Evolutionary conservation across 2,888 invertebrate genomes (phyloP), one percentile per base, ranked within the genome.

Genomic region (Platypus cylindrus): DNA sequence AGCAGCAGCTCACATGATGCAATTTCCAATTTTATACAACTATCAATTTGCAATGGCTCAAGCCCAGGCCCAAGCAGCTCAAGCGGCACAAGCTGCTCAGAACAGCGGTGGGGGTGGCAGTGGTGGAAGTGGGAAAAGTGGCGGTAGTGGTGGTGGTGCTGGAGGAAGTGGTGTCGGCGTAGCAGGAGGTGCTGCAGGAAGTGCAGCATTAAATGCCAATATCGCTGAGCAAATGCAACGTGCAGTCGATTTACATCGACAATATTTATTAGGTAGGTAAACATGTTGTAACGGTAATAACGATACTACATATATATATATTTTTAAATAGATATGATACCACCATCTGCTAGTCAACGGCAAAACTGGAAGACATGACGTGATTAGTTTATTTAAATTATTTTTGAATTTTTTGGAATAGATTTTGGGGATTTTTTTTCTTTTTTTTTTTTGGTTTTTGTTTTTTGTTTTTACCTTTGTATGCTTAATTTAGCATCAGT

Each of bases 1-100:
- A n/a, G n/a, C n/a, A n/a, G n/a, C n/a, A n/a, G 83, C 87, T 27
- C 87, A 89, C 59, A 81, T 90, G 78, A 75, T 86, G 64, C 85
- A 85, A 53, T 86, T 89, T 64, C 89, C 89, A 28, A 68, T 90
- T 33, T 69, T 89, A 37, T 89, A 87, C 65, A 85, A 86, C 3
- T 89, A 89, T 66, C 87, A 89, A 64, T 69, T 89, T 54, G 86
- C 86, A 40, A 78, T 80, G 78, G 81, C 80, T 43, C 82, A 82
- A 59, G 80, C 80, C 43, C 72, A 66, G 5, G 56, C 55, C 79
- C 79, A 44, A 71, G 66, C 8, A 71, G 66, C 8, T 52, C 55
- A 4, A 57, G 58, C 31, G 58, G 62, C 23, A 36, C 14, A 13
- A 3, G 15, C 3, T 48, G 56, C 55, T 5, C 53, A 54, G 42